Evolutionary conservation across 2,797 vertebrate species (phyloP), one percentile per base, ranked within the genome.

Genomic region (Scomberomorus guttatus): DNA sequence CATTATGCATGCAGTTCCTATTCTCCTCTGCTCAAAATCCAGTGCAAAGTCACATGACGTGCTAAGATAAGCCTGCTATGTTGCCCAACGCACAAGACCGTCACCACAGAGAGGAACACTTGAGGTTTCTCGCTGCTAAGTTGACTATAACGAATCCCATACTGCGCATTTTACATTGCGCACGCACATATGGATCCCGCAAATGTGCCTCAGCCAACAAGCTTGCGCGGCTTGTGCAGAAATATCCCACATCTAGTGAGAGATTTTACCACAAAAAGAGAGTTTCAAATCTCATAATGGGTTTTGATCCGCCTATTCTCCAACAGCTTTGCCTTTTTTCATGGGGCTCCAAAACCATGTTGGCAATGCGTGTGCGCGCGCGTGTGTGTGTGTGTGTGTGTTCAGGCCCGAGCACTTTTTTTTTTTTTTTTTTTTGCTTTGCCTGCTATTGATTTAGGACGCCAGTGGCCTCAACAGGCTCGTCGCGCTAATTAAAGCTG

Each of bases 261-360:
- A 81, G 24, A 74, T 77, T 83, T 79, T 44, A 73, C 66, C 73
- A 71, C 72, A 80, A 71, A 71, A 42, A 75, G 84, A 77, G 71
- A 88, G 86, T 89, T 89, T 88, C 50, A 85, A 92, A 90, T 89
- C 87, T 90, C 82, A 78, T 92, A 85, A 90, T 89, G 79, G 86
- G 91, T 69, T 90, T 91, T 85, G 85, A 90, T 90, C 76, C 89
- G 87, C 87, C 83, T 90, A 68, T 91, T 91, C 88, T 89, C 29
- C 78, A 29, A 57, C 84, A 90, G 87, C 83, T 89, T 89, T 89
- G 78, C 58, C 77, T 86, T 86, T 83, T 82, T 91, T 82, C 81
- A 88, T 81, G 87, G 81, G 44, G 82, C 80, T 80, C 73, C 83
- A 73, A 77, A 77, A 62, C 72, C 84, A 44, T 83, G 88, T 84